Conservation (phyloP, 1,140 invertebrate species). For the Leucophenga varia region DNA sequence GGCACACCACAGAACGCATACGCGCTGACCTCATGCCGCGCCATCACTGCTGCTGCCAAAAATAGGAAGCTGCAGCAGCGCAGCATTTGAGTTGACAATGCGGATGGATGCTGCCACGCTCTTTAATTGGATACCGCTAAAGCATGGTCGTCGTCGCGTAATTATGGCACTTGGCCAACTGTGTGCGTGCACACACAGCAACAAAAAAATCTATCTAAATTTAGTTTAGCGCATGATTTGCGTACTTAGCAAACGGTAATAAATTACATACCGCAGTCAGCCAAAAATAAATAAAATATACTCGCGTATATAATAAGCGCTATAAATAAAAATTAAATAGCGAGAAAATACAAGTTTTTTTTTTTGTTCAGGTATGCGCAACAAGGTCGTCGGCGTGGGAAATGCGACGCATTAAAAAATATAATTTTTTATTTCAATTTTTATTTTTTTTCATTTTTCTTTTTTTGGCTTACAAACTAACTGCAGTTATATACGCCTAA, state of each 20-base stretch:
- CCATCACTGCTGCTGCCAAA: conserved; percentile 21
- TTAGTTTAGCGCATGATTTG: conserved; percentile 34
- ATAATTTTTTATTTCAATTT: neutral
- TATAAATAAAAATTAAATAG: conserved; percentile 3
- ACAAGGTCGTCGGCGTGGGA: conserved; percentile 42
- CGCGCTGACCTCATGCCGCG: conserved; percentile 47
- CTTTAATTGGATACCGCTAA: conserved; percentile 39
- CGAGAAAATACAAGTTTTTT: conserved; percentile 21
- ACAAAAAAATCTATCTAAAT: conserved; percentile 21
- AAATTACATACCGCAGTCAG: conserved; percentile 40
- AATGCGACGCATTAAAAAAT: conserved; percentile 33
- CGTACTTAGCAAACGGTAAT: conserved; percentile 17
- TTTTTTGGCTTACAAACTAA: conserved; percentile 24
- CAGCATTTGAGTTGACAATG: too few relatives aligned
- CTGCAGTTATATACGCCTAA: too few relatives aligned
- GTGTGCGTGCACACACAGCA: conserved; percentile 20
- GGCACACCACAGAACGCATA: neutral
- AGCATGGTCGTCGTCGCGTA: conserved; percentile 10
- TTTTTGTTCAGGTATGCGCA: conserved; percentile 7
- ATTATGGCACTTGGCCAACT: conserved; percentile 46
- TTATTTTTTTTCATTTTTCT: conserved; percentile 7
- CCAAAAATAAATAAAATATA: conserved; percentile 37
- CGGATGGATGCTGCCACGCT: conserved; percentile 22
- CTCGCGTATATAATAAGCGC: too few relatives aligned
- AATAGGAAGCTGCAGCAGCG: too few relatives aligned